Conservation (phyloP, 2,797 vertebrate genomes). For the Sebastes oblongus region DNA sequence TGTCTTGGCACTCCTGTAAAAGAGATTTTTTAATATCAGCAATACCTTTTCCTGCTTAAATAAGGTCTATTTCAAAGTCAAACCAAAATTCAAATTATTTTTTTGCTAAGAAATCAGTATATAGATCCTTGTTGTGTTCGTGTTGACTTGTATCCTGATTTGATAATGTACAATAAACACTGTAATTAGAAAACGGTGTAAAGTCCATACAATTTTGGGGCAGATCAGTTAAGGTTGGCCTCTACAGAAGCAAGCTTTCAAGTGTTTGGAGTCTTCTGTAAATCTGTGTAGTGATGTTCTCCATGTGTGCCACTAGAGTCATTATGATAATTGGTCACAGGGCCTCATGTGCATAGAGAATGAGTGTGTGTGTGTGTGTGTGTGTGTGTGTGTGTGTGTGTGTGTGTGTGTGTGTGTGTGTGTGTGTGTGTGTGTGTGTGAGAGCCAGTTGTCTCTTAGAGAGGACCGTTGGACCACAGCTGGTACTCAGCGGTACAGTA, state of each 20-base stretch:
- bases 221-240: neutral
- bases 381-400: neutral
- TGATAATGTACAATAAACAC: neutral
- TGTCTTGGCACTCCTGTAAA: neutral
- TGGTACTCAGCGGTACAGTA: slow-evolving; percentile 49
- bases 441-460: slow-evolving; percentile 49
- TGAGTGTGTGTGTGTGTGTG: slow-evolving; percentile 13
- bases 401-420: neutral
- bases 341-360: slow-evolving; percentile 32
- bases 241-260: neutral
- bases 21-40: neutral
- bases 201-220: neutral
- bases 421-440: neutral
- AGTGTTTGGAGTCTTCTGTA: neutral
- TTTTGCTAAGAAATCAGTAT: neutral
- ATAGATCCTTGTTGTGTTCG: neutral
- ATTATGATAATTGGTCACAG: slow-evolving; percentile 48
- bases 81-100: too few relatives aligned
- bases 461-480: slow-evolving; percentile 62
- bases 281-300: neutral
- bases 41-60: neutral
- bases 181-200: neutral
- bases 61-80: neutral
- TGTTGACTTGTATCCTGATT: neutral
- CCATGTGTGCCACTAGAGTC: slow-evolving; percentile 15